Percentiles rank a stretch among this genome's conserved stretches.
Evolutionary conservation across 2,888 invertebrate genomes (phyloP).

Genomic region (Abrostola tripartita): DNA sequence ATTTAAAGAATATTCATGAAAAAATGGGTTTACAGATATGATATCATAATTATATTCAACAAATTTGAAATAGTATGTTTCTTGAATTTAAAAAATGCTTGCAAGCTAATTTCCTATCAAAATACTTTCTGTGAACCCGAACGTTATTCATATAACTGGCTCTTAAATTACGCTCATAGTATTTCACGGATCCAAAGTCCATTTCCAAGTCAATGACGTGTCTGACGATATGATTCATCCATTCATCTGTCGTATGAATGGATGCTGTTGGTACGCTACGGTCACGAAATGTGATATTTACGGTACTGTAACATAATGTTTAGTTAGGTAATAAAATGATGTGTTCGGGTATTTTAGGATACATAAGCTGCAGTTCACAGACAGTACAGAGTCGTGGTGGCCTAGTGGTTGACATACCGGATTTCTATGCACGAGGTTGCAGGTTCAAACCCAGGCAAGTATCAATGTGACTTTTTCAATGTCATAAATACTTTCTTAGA

Average conservation of each 20-base stretch:
- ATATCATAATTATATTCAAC: too few species aligned
- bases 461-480: too few species aligned
- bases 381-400: too few species aligned
- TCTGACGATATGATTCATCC: conserved; percentile 62
- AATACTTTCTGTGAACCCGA: not conserved
- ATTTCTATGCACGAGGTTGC: too few species aligned
- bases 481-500: too few species aligned
- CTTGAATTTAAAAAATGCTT: too few species aligned
- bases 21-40: too few species aligned
- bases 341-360: conserved; percentile 31
- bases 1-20: too few species aligned
- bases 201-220: conserved; percentile 61
- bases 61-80: too few species aligned
- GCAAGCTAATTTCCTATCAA: not conserved
- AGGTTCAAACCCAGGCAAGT: too few species aligned
- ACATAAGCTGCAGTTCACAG: conserved; percentile 14
- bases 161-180: not conserved
- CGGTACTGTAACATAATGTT: conserved; percentile 44
- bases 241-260: conserved; percentile 66
- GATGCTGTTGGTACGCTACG: conserved; percentile 52
- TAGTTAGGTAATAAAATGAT: conserved; percentile 29
- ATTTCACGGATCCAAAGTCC: conserved; percentile 33
- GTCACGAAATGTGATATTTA: conserved; percentile 43
- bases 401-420: too few species aligned
- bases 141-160: not conserved